Evolutionary conservation across 2,888 invertebrate genomes (phyloP).

Genomic region (Leptopilina drosophilae): DNA sequence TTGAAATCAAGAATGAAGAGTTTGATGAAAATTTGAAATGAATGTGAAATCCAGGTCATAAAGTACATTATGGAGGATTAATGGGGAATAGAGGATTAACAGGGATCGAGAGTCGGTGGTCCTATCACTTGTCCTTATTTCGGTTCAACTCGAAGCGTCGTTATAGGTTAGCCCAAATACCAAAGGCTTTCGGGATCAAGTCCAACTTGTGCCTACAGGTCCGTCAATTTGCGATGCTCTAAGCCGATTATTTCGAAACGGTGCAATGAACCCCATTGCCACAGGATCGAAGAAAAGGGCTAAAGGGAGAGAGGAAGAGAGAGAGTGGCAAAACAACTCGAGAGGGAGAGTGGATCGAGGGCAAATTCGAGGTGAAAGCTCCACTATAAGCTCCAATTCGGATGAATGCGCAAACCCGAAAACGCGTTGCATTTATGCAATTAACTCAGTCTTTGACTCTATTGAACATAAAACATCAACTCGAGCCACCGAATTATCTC

Average conservation of each 20-base stretch:
- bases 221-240: slow-evolving; percentile 67
- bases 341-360: not conserved
- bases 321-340: not conserved
- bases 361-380: slow-evolving; percentile 28
- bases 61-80: slow-evolving; percentile 25
- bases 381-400: slow-evolving; percentile 13
- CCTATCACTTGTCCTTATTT: slow-evolving; percentile 48
- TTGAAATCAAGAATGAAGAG: too few relatives aligned
- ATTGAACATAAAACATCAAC: slow-evolving; percentile 1
- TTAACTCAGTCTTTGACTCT: not conserved
- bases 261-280: slow-evolving; percentile 43
- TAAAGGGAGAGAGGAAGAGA: not conserved
- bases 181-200: slow-evolving; percentile 68
- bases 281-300: not conserved
- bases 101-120: slow-evolving; percentile 8
- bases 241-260: slow-evolving; percentile 73
- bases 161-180: slow-evolving; percentile 55
- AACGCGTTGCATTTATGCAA: not conserved
- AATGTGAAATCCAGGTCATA: slow-evolving; percentile 18
- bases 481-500: slow-evolving; percentile 2
- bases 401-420: slow-evolving; percentile 19
- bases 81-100: slow-evolving; percentile 25
- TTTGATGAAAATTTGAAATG: too few relatives aligned
- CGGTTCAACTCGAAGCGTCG: slow-evolving; percentile 41
- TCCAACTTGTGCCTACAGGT: slow-evolving; percentile 63